Base-by-base conservation (phyloP, 2,888 invertebrate species). In the Ichneumoninae sp. region DNA sequence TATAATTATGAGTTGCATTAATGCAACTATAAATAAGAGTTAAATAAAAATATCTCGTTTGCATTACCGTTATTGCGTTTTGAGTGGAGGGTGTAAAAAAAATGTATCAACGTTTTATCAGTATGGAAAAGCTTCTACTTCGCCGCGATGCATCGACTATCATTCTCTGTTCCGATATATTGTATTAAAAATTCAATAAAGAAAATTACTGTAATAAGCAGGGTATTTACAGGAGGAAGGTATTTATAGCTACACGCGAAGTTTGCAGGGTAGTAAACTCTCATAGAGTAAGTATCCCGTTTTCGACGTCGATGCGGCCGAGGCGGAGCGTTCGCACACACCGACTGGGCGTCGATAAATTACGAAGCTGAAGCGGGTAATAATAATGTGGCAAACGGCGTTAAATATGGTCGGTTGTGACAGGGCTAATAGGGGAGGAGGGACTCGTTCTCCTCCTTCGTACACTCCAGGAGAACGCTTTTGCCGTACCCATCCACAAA, bases 381-480 rank as follows among this genome's bases (percentile, higher is more conserved):
- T 89, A 89, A 89, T 89, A 89, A 89, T 89, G 89, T 89, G 89
- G 88, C 89, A 89, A 89, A 87, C 82, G 88, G 84, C 87, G 88
- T 89, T 88, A 88, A 88, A 89, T 89, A 89, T 87, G 87, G 88
- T 89, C 79, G 83, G 87, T 88, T 89, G 87, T 88, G 89, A 89
- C 89, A 86, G 88, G 87, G 78, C 86, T 85, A 88, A 89, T 87
- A 88, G 88, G 86, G 82, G 75, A 87, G 89, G 88, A 87, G 87
- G 88, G 82, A 83, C 86, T 85, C 76, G 86, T 85, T 83, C 82
- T 86, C 82, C 82, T 80, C 83, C 80, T 70, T 75, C 78, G 47
- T 69, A 36, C 62, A 26, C 44, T 40, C 16, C 22, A 60, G 30
- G 8, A 74, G n/a, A 74, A 33, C 40, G 65, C 72, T 70, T 50